Conservation (phyloP, 2,888 invertebrate genomes). For the Vannuccia rotundouncinata region DNA sequence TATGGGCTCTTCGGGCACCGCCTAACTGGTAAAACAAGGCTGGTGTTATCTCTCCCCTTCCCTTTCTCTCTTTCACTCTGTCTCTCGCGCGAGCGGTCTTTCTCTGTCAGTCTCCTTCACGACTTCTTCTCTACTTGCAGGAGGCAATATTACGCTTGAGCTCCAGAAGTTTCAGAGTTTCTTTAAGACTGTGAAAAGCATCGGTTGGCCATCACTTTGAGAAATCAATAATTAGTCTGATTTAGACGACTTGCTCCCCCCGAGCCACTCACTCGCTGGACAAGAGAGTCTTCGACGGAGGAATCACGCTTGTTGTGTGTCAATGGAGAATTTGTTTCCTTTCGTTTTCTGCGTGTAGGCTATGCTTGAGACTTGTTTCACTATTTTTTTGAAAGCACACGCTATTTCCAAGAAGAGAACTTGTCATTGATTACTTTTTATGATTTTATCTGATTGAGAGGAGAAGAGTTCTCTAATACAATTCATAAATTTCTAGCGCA, state of each 20-base stretch:
- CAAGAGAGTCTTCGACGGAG: neutral
- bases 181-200: constrained; percentile 6
- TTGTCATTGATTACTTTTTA: neutral
- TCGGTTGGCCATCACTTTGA: constrained; percentile 23
- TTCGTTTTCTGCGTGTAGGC: neutral
- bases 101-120: neutral
- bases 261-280: neutral
- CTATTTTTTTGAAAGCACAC: neutral
- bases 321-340: neutral
- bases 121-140: neutral
- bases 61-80: neutral
- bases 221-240: constrained; percentile 26
- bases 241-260: neutral
- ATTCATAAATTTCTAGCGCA: too few relatives aligned
- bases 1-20: constrained; percentile 18
- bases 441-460: neutral
- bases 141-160: neutral
- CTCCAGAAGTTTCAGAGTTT: neutral
- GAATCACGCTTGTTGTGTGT: neutral
- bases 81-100: neutral
- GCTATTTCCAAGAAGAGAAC: neutral
- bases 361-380: neutral
- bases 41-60: neutral
- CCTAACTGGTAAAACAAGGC: constrained; percentile 16
- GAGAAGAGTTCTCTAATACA: too few relatives aligned